Evolutionary conservation across 1,140 invertebrate genomes (phyloP).

Genomic region (Spodoptera litura): DNA sequence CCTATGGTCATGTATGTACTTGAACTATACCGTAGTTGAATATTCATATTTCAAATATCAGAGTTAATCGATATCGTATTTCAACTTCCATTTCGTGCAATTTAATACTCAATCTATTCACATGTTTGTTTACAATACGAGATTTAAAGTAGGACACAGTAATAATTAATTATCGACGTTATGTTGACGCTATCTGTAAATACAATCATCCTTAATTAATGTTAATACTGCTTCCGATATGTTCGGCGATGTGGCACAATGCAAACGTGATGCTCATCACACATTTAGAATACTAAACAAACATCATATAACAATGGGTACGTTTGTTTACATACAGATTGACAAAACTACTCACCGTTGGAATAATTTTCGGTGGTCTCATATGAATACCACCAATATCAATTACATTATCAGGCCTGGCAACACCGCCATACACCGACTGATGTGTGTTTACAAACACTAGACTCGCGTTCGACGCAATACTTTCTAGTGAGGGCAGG

Average conservation of each 20-base stretch:
- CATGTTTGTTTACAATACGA: neutral
- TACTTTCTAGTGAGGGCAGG: slow-evolving; percentile 85
- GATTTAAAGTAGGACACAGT: neutral
- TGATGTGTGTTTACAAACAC: slow-evolving; percentile 88
- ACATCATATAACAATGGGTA: neutral
- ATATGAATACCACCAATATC: slow-evolving; percentile 88
- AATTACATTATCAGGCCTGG: slow-evolving; percentile 86
- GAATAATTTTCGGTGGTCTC: slow-evolving; percentile 75
- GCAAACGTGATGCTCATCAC: slow-evolving; percentile 14
- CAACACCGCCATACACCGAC: slow-evolving; percentile 81
- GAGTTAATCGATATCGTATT: neutral
- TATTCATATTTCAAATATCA: too few species aligned
- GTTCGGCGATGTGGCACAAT: neutral
- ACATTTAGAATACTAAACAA: slow-evolving; percentile 18
- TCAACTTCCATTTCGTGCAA: neutral
- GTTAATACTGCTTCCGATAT: slow-evolving; percentile 2
- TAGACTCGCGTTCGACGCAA: slow-evolving; percentile 86
- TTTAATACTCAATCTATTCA: neutral
- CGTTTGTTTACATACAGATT: slow-evolving; percentile 19
- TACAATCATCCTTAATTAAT: slow-evolving; percentile 9
- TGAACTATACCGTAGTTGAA: too few species aligned
- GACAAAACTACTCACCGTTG: slow-evolving; percentile 73
- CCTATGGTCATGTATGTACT: too few species aligned
- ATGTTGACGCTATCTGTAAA: neutral
- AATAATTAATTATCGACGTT: slow-evolving; percentile 5